Evolutionary conservation across 2,113 vertebrate species (phyloP).

Genomic region (Mesitornis unicolor): DNA sequence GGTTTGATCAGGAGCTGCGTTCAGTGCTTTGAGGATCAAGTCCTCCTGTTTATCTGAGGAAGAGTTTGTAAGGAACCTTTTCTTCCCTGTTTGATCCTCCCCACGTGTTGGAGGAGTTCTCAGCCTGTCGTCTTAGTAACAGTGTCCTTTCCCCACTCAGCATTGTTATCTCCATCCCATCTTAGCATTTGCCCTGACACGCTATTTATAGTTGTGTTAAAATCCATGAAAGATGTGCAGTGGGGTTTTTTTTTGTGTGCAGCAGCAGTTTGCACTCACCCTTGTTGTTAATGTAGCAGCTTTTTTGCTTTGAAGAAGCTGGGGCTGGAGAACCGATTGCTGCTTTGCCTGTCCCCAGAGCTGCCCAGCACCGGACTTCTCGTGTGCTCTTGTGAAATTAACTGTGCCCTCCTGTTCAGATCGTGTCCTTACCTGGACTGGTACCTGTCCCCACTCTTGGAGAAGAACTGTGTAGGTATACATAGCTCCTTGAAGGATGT

Average conservation of each 20-base stretch:
- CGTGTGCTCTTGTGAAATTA: not conserved
- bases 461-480: not conserved
- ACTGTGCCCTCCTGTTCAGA: not conserved
- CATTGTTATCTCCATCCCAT: not conserved
- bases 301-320: not conserved
- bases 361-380: not conserved
- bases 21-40: not conserved
- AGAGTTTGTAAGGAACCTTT: not conserved
- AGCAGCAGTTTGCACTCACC: not conserved
- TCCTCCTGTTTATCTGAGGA: not conserved
- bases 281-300: not conserved
- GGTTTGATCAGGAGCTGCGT: not conserved
- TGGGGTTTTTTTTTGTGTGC: not conserved
- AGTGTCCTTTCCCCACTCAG: not conserved
- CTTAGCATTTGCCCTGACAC: not conserved
- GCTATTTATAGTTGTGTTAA: not conserved
- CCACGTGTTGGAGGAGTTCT: not conserved
- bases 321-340: not conserved
- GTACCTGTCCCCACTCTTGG: not conserved
- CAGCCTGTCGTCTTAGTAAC: not conserved
- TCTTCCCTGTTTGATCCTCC: not conserved
- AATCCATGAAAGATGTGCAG: accelerated
- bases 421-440: not conserved
- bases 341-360: not conserved
- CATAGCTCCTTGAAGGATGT: not conserved